Evolutionary conservation across 2,113 vertebrate species (phyloP).

Genomic region (Cebidichthys violaceus): DNA sequence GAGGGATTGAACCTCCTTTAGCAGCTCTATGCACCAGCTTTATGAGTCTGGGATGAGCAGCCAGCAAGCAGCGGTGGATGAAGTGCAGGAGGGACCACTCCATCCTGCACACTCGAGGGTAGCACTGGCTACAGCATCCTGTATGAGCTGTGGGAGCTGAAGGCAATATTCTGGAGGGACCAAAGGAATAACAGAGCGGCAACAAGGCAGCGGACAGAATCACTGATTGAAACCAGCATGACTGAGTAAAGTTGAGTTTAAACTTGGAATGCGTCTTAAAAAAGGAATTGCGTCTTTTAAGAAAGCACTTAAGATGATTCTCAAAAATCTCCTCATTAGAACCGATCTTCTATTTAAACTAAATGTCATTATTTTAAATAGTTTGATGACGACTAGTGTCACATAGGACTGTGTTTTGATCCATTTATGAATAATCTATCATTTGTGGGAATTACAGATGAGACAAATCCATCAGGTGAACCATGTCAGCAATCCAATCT

Average conservation of each 20-base stretch:
- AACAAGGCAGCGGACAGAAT: background rate
- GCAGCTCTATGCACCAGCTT: slow-evolving; percentile 2
- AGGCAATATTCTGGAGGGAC: slow-evolving; percentile 21
- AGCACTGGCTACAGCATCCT: slow-evolving; percentile 39
- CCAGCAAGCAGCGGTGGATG: background rate
- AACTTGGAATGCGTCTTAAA: background rate
- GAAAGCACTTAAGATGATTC: background rate
- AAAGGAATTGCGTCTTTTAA: background rate
- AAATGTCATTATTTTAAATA: background rate
- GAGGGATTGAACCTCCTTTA: slow-evolving; percentile 5
- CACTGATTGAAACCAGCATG: background rate
- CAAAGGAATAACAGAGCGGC: slow-evolving; percentile 22
- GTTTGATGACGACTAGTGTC: background rate
- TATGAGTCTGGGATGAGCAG: slow-evolving; percentile 23
- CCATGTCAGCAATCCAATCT: background rate
- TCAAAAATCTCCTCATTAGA: background rate
- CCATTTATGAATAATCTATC: background rate
- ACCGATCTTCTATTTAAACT: background rate
- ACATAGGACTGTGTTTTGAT: background rate
- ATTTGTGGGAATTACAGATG: background rate
- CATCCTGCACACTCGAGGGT: slow-evolving; percentile 13
- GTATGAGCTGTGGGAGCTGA: slow-evolving; percentile 39
- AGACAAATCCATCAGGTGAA: background rate
- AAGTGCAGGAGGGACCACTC: slow-evolving; percentile 9
- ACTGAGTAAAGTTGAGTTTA: background rate